phyloP scores from a whole-genome alignment of 1,140 invertebrate species.

The Homalodisca vitripennis region DNA sequence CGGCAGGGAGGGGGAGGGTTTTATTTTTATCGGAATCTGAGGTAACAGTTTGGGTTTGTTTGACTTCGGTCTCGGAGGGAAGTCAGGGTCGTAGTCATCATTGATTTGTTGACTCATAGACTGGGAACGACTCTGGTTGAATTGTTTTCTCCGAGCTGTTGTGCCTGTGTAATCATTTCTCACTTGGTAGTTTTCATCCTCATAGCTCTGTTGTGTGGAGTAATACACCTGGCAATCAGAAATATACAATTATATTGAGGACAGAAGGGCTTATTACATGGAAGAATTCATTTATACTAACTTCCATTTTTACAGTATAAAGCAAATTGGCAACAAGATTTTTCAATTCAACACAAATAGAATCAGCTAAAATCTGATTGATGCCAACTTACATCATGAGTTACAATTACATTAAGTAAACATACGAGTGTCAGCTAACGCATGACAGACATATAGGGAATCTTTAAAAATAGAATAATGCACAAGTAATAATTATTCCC shows the following conservation, averaged over 20 bases:
- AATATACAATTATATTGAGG: constrained; percentile 3
- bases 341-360: too few species aligned
- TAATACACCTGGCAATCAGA: constrained; percentile 38
- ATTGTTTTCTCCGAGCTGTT: constrained; percentile 40
- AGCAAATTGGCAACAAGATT: too few species aligned
- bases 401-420: too few species aligned
- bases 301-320: too few species aligned
- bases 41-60: constrained; percentile 43
- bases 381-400: too few species aligned
- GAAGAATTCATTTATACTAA: too few species aligned
- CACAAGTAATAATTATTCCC: too few species aligned
- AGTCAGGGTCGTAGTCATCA: constrained; percentile 42
- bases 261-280: too few species aligned
- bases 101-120: constrained; percentile 36
- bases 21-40: constrained; percentile 45
- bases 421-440: too few species aligned
- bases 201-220: constrained; percentile 42
- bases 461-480: too few species aligned
- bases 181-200: constrained; percentile 42
- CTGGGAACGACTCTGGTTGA: constrained; percentile 44
- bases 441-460: too few species aligned
- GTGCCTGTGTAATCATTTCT: constrained; percentile 32
- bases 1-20: constrained; percentile 46
- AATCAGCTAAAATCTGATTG: too few species aligned
- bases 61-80: constrained; percentile 46